Evolutionary conservation across 2,797 vertebrate species (phyloP).

Genomic region (Antrozous pallidus): DNA sequence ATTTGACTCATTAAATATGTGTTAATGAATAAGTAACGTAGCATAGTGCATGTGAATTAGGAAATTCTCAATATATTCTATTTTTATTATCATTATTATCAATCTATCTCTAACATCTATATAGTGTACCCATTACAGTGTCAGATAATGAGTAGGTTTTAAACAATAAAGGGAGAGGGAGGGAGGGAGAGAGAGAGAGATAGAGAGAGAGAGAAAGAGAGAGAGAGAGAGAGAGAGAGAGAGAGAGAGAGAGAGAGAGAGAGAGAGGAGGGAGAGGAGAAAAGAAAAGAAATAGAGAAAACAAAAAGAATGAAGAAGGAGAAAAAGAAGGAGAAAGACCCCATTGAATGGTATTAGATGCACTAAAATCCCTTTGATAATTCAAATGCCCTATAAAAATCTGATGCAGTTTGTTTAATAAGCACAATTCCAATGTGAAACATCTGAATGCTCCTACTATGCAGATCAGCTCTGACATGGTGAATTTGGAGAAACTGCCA

Average conservation of each 20-base stretch:
- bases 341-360: background rate
- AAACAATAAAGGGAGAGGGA: too few species aligned
- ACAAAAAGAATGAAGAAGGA: too few species aligned
- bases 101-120: background rate
- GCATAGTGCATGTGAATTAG: background rate
- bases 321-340: too few species aligned
- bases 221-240: too few species aligned
- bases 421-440: background rate
- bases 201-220: too few species aligned
- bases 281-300: too few species aligned
- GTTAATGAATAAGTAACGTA: constrained; percentile 8
- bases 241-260: too few species aligned
- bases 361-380: background rate
- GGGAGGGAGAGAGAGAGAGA: too few species aligned
- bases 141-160: background rate
- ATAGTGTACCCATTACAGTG: background rate
- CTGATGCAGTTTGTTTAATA: background rate
- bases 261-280: too few species aligned
- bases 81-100: background rate
- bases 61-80: background rate
- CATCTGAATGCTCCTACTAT: background rate
- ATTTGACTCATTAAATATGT: background rate
- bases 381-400: background rate
- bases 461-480: background rate
- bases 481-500: background rate